phyloP scores from a whole-genome alignment of 2,888 invertebrate genomes.

The Erebia epiphron region DNA sequence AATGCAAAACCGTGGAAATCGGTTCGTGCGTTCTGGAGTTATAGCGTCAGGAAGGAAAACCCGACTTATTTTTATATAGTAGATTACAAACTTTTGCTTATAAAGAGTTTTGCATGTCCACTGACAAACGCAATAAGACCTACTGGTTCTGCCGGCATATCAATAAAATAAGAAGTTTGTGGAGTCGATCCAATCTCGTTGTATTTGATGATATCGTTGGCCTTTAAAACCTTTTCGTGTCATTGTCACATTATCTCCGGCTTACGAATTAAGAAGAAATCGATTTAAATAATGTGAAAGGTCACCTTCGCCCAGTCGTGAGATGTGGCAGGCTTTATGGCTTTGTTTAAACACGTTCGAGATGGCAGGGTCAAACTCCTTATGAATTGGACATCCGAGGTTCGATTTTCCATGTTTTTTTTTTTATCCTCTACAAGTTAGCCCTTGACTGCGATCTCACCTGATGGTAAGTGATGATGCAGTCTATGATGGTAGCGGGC shows the following conservation, averaged over 20 bases:
- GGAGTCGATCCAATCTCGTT: not conserved
- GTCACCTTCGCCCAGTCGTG: constrained; percentile 10
- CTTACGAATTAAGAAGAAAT: constrained; percentile 9
- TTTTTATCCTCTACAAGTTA: no score
- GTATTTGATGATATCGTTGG: constrained; percentile 15
- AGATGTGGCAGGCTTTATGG: not conserved
- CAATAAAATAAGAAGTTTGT: constrained; percentile 5
- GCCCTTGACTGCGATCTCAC: no score
- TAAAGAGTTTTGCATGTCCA: not conserved
- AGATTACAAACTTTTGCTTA: not conserved
- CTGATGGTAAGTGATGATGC: no score
- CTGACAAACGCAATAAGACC: not conserved
- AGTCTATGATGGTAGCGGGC: no score
- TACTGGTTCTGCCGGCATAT: not conserved
- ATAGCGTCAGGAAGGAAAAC: no score
- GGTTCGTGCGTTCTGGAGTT: no score
- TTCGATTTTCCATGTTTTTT: not conserved
- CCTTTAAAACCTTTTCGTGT: constrained; percentile 29
- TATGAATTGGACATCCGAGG: not conserved
- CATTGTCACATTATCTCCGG: constrained; percentile 23
- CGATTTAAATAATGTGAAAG: constrained; percentile 13
- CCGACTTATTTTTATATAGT: no score
- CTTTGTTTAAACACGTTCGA: not conserved
- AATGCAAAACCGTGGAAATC: no score
- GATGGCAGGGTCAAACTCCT: not conserved